A percentile compares a stretch with the other conserved stretches of the same genome.
phyloP scores from a whole-genome alignment of 2,888 invertebrate species.

The Notodonta dromedarius region DNA sequence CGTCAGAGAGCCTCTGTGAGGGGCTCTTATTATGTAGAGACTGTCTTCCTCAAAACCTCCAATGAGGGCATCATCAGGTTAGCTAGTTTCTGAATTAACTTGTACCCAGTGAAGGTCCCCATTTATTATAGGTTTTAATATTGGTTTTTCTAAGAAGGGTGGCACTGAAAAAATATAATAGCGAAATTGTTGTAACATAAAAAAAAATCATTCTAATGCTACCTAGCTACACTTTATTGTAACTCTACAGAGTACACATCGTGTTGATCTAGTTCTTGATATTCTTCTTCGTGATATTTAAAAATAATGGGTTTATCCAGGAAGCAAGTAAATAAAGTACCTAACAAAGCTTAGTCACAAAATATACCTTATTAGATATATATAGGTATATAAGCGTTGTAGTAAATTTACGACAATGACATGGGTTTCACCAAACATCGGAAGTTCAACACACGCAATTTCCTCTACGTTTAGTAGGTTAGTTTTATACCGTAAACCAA shows the following conservation, averaged over 20 bases:
- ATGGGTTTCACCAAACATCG: constrained; percentile 21
- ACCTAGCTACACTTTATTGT: no score
- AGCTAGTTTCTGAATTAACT: constrained; percentile 71
- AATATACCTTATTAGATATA: constrained; percentile 63
- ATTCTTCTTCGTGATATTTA: no score
- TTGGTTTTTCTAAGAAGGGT: constrained; percentile 37
- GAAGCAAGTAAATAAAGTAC: constrained; percentile 16
- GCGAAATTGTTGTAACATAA: no score
- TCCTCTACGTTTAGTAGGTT: constrained; percentile 39
- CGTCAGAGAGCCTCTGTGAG: constrained; percentile 88
- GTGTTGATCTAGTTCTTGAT: no score
- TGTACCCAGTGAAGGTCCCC: constrained; percentile 87
- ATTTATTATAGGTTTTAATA: constrained; percentile 45
- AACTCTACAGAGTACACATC: no score
- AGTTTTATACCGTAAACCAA: constrained; percentile 22
- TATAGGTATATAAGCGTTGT: no score
- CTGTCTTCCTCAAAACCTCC: constrained; percentile 87
- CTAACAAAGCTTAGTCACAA: constrained; percentile 53
- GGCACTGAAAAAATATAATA: constrained; percentile 42
- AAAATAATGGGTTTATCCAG: no score
- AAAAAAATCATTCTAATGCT: no score
- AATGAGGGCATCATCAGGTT: constrained; percentile 89
- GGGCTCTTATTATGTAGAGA: constrained; percentile 87
- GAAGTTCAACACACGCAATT: constrained; percentile 38
- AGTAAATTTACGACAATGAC: constrained; percentile 43